phyloP scores from a whole-genome alignment of 2,113 vertebrate species.

The Misgurnus mizolepis region DNA sequence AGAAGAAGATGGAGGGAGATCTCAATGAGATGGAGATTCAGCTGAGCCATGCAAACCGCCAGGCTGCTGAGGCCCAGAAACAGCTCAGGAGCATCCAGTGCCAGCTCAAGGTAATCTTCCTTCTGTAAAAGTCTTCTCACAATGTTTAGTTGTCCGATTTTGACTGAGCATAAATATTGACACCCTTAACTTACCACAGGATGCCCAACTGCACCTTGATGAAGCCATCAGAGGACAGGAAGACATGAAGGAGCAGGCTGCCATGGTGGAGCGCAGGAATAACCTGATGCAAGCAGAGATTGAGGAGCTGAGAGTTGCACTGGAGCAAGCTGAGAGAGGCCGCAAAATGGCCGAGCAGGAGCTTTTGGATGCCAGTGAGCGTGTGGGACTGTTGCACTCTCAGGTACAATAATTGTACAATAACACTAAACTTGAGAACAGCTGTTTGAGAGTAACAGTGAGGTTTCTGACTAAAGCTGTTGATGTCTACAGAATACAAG shows the following conservation, averaged over 20 bases:
- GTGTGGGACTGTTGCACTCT: constrained; percentile 78
- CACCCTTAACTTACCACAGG: constrained; percentile 61
- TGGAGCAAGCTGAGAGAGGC: constrained; percentile 81
- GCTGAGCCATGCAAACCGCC: constrained; percentile 67
- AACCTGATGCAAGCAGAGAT: constrained; percentile 84
- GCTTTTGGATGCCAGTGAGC: constrained; percentile 60
- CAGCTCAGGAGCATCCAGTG: constrained; percentile 60
- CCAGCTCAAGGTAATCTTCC: no score
- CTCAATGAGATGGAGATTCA: constrained; percentile 65
- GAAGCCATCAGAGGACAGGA: constrained; percentile 77
- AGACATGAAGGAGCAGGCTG: constrained; percentile 84
- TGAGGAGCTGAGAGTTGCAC: constrained; percentile 61
- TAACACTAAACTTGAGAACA: no score
- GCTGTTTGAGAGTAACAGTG: no score
- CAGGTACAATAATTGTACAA: constrained; percentile 69
- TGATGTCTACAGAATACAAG: no score
- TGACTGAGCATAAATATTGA: no score
- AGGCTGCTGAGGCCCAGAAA: constrained; percentile 68
- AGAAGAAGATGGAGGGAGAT: constrained; percentile 79
- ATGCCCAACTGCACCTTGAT: constrained; percentile 83
- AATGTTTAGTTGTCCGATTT: no score
- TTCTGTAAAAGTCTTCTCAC: no score
- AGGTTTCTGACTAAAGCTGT: no score
- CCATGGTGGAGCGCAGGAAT: constrained; percentile 85
- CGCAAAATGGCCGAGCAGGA: constrained; percentile 80